These are phyloP conservation scores for Mallotus villosus DNA, from an alignment of 2,797 vertebrate species.

Conservation along the genomic window DNA sequence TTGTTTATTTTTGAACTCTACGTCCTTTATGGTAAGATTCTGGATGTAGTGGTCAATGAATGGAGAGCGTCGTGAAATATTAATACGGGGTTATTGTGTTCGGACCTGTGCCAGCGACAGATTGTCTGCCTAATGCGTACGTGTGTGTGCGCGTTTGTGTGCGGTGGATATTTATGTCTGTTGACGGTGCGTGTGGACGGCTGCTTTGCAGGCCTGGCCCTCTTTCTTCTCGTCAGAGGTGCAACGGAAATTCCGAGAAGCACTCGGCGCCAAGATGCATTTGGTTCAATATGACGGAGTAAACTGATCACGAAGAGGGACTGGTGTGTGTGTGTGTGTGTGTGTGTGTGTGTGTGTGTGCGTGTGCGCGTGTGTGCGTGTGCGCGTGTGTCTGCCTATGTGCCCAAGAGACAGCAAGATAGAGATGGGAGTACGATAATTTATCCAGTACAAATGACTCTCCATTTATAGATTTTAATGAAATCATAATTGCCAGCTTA, in stretches of 20 bases:
- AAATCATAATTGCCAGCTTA: conserved; percentile 78
- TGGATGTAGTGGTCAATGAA: conserved; percentile 77
- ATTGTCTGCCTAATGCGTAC: conserved; percentile 74
- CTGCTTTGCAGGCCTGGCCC: conserved; percentile 44
- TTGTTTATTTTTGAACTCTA: too few relatives aligned
- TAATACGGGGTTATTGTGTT: conserved; percentile 87
- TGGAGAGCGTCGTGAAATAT: conserved; percentile 86
- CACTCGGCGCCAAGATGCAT: conserved; percentile 83
- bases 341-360: conserved; percentile 30
- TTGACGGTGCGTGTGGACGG: conserved; percentile 24
- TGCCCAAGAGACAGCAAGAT: conserved; percentile 52
- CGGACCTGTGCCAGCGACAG: conserved; percentile 81
- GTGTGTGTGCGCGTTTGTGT: conserved; percentile 14
- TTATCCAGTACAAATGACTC: conserved; percentile 72
- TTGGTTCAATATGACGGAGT: conserved; percentile 86
- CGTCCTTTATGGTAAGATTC: too few relatives aligned
- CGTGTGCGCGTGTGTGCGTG: conserved; percentile 10
- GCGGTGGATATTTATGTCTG: conserved; percentile 13
- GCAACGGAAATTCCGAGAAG: conserved; percentile 86
- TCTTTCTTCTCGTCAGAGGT: conserved; percentile 76
- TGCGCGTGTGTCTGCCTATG: conserved; percentile 10
- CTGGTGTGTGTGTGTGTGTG: conserved; percentile 34
- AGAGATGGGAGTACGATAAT: conserved; percentile 64
- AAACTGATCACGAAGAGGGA: conserved; percentile 87
- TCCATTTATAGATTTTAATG: conserved; percentile 84